phyloP scores from a whole-genome alignment of 1,140 invertebrate species.

The Ceratina japonica region DNA sequence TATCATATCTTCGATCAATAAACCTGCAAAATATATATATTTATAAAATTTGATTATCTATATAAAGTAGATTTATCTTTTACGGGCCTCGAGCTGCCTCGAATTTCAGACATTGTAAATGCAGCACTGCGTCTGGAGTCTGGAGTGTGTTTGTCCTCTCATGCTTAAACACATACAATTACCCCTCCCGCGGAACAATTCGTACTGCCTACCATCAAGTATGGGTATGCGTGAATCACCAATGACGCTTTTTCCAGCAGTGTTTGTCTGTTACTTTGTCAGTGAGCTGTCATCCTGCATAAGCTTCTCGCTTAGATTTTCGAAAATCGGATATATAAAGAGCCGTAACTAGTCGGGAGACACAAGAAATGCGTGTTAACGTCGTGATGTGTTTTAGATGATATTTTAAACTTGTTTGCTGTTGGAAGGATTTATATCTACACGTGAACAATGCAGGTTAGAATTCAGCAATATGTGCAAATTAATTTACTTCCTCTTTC shows the following conservation, averaged over 20 bases:
- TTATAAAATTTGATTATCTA: too few species aligned
- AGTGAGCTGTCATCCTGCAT: slow-evolving; percentile 14
- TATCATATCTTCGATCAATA: too few species aligned
- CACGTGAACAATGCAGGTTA: slow-evolving; percentile 52
- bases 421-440: neutral
- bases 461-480: slow-evolving; percentile 22
- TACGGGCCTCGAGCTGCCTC: too few species aligned
- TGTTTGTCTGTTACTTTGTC: neutral
- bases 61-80: too few species aligned
- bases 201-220: too few species aligned
- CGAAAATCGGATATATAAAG: neutral
- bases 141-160: too few species aligned
- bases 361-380: neutral
- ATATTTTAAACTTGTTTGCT: neutral
- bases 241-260: slow-evolving; percentile 14
- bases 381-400: neutral
- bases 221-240: slow-evolving; percentile 18
- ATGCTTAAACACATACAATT: too few species aligned
- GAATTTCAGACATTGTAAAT: too few species aligned
- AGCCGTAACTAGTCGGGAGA: neutral
- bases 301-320: neutral
- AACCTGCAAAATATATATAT: too few species aligned
- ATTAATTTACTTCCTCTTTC: neutral
- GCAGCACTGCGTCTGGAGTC: too few species aligned
- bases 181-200: too few species aligned